Evolutionary conservation across 2,113 vertebrate genomes (phyloP).

Genomic region (Mirza zaza): DNA sequence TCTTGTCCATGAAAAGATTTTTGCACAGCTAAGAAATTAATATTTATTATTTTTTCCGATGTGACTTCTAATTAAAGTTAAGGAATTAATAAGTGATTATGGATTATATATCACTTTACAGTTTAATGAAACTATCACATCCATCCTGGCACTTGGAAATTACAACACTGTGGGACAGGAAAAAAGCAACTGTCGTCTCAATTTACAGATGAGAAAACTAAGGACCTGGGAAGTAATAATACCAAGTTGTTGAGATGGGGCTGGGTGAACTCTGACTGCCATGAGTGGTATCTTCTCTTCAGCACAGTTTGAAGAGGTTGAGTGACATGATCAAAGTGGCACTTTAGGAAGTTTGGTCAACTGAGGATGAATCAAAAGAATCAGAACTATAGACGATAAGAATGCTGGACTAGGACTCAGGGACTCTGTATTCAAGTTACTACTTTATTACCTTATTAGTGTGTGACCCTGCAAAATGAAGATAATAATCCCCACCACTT

Average conservation of each 20-base stretch:
- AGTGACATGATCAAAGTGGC: slow-evolving; percentile 6
- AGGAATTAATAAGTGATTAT: slow-evolving; percentile 54
- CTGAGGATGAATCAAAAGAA: not conserved
- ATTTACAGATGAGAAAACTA: slow-evolving; percentile 29
- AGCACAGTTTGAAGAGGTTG: not conserved
- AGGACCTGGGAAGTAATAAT: not conserved
- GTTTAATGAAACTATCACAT: not conserved
- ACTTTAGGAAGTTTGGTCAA: not conserved
- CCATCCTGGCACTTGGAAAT: slow-evolving; percentile 12
- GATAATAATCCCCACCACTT: not conserved
- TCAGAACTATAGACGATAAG: not conserved
- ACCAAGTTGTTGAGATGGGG: not conserved
- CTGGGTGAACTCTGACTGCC: not conserved
- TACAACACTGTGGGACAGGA: not conserved
- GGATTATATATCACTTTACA: not conserved
- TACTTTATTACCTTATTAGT: not conserved
- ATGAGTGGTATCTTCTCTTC: not conserved
- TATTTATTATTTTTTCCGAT: slow-evolving; percentile 58
- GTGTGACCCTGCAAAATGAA: not conserved
- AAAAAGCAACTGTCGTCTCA: slow-evolving; percentile 34
- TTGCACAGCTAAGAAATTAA: not conserved
- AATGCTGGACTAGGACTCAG: not conserved
- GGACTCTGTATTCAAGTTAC: not conserved
- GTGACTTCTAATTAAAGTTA: slow-evolving; percentile 53
- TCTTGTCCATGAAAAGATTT: not conserved